Conservation (phyloP, 1,140 invertebrate species). For the Atta texana region DNA sequence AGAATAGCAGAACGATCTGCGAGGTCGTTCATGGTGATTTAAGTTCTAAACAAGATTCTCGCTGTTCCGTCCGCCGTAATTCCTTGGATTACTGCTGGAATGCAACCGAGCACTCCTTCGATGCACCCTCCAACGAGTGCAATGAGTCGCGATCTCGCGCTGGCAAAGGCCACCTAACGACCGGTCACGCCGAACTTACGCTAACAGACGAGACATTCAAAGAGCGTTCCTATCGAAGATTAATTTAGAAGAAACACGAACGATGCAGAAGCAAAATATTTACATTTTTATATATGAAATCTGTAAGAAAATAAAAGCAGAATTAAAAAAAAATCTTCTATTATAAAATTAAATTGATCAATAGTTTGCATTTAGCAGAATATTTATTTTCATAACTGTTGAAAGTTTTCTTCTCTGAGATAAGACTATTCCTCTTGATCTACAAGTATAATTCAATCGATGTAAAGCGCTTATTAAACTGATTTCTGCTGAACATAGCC, state of each 20-base stretch:
- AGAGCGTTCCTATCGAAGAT: constrained; percentile 4
- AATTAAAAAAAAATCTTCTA: neutral
- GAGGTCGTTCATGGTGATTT: constrained; percentile 7
- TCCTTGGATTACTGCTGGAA: constrained; percentile 52
- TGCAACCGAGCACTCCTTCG: constrained; percentile 69
- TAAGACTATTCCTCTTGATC: too few relatives aligned
- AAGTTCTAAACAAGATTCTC: constrained; percentile 33
- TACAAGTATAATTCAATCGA: too few relatives aligned
- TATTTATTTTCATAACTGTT: too few relatives aligned
- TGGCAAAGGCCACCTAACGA: constrained; percentile 68
- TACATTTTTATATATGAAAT: neutral
- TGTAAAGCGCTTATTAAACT: too few relatives aligned
- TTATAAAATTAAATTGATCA: constrained; percentile 3
- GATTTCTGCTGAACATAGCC: too few relatives aligned
- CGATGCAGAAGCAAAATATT: neutral
- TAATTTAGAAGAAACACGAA: neutral
- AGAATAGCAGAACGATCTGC: constrained; percentile 14
- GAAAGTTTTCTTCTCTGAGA: too few relatives aligned
- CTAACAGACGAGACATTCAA: constrained; percentile 12
- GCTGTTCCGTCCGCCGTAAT: constrained; percentile 28
- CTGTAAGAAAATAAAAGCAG: too few relatives aligned
- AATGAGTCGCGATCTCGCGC: constrained; percentile 47
- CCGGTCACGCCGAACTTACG: constrained; percentile 59
- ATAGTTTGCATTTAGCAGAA: too few relatives aligned
- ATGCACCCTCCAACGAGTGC: constrained; percentile 56